phyloP scores from a whole-genome alignment of 1,140 invertebrate genomes.

The Vanessa atalanta region DNA sequence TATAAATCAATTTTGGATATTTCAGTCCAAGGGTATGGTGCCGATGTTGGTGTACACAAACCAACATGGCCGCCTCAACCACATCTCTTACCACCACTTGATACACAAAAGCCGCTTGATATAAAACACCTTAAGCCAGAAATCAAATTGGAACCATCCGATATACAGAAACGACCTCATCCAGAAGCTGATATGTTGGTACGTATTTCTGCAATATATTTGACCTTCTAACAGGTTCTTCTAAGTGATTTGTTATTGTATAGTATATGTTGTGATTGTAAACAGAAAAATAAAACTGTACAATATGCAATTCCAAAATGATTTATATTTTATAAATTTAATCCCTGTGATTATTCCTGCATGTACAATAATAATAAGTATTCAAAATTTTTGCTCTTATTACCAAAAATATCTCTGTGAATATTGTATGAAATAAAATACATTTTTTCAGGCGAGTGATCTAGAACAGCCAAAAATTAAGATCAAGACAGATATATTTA shows the following conservation, averaged over 20 bases:
- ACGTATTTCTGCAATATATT: constrained; percentile 21
- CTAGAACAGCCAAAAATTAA: constrained; percentile 75
- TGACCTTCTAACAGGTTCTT: no score
- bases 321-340: no score
- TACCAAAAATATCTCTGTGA: neutral
- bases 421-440: neutral
- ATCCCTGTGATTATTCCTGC: no score
- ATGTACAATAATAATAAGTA: no score
- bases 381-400: no score
- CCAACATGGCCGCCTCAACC: constrained; percentile 70
- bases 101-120: constrained; percentile 68
- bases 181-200: constrained; percentile 73
- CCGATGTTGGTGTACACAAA: constrained; percentile 67
- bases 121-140: constrained; percentile 72
- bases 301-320: no score
- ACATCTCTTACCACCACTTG: constrained; percentile 63
- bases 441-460: constrained; percentile 55
- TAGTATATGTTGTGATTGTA: no score
- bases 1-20: neutral
- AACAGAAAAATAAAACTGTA: no score
- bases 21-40: constrained; percentile 68
- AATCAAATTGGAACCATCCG: constrained; percentile 71
- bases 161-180: constrained; percentile 68
- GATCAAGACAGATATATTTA: constrained; percentile 76
- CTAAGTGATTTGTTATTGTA: no score